A percentile compares a stretch with the other conserved stretches of the same genome.
Evolutionary conservation across 2,888 invertebrate species (phyloP).

Genomic region (Imbricaverruca yamaguchii): DNA sequence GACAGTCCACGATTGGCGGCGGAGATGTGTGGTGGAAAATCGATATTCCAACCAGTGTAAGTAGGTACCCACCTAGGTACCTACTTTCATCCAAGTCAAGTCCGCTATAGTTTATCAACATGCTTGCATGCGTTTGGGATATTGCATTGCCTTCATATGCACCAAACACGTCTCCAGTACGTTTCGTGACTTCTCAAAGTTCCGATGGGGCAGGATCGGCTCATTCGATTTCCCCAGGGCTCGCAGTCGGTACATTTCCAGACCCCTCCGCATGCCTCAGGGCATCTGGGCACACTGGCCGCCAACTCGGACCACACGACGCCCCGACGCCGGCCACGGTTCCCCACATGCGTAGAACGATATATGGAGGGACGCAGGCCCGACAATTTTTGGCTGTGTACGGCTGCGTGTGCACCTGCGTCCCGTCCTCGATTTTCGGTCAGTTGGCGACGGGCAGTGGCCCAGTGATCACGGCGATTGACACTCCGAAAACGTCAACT

Average conservation of each 20-base stretch:
- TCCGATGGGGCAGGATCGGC: too few species aligned
- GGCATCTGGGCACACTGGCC: not conserved
- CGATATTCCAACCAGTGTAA: not conserved
- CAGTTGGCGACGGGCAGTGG: not conserved
- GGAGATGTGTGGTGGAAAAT: slow-evolving; percentile 1
- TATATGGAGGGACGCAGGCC: slow-evolving; percentile 54
- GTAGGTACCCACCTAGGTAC: too few species aligned
- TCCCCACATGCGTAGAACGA: slow-evolving; percentile 20
- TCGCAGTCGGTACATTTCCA: not conserved
- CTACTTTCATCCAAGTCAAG: too few species aligned
- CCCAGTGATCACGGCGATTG: not conserved
- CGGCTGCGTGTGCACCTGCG: slow-evolving; percentile 97
- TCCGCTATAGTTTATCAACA: too few species aligned
- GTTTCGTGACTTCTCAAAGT: too few species aligned
- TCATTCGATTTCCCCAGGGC: too few species aligned
- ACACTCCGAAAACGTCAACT: not conserved
- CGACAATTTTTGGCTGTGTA: slow-evolving; percentile 76
- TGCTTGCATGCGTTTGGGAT: too few species aligned
- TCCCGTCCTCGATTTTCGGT: slow-evolving; percentile 37
- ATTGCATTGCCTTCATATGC: too few species aligned
- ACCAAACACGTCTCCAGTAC: too few species aligned
- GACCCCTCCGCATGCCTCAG: not conserved
- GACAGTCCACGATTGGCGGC: slow-evolving; percentile 10
- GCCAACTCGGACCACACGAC: not conserved
- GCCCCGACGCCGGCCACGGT: not conserved